Conservation (phyloP, 2,113 vertebrate genomes). For the Halcyon malimbica region DNA sequence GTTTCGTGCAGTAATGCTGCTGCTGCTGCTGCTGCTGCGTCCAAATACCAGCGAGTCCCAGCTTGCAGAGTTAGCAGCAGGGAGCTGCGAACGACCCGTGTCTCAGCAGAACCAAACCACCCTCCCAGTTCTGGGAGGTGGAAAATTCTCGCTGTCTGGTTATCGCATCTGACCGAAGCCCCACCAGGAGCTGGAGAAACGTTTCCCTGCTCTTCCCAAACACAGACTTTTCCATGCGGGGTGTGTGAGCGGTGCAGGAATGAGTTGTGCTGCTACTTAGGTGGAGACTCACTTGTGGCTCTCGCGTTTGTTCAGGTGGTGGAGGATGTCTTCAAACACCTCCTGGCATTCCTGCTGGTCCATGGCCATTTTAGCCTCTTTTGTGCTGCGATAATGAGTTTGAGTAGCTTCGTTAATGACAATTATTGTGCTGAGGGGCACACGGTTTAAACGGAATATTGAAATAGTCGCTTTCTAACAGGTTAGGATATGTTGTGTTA, state of each 20-base stretch:
- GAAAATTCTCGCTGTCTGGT: conserved; percentile 32
- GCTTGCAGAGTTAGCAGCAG: background rate
- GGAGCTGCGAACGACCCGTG: background rate
- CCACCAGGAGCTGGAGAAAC: background rate
- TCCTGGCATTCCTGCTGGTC: background rate
- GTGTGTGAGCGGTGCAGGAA: background rate
- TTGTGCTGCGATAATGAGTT: background rate
- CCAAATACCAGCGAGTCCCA: conserved; percentile 16
- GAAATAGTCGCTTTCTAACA: background rate
- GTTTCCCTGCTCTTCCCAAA: conserved; percentile 6
- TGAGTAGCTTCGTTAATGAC: background rate
- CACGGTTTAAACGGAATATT: background rate
- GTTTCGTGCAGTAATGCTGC: background rate
- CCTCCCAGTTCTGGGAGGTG: conserved; percentile 6
- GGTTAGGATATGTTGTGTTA: background rate
- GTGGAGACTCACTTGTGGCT: background rate
- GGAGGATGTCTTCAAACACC: background rate
- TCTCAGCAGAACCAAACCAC: conserved; percentile 2
- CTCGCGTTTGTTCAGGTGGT: background rate
- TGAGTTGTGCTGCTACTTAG: background rate
- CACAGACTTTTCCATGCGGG: conserved; percentile 14
- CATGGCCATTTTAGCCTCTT: background rate
- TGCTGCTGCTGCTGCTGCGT: background rate
- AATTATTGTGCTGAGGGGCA: background rate
- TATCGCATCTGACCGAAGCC: background rate